Evolutionary conservation across 2,888 invertebrate genomes (phyloP).

Genomic region (Scrobipalpa costella): DNA sequence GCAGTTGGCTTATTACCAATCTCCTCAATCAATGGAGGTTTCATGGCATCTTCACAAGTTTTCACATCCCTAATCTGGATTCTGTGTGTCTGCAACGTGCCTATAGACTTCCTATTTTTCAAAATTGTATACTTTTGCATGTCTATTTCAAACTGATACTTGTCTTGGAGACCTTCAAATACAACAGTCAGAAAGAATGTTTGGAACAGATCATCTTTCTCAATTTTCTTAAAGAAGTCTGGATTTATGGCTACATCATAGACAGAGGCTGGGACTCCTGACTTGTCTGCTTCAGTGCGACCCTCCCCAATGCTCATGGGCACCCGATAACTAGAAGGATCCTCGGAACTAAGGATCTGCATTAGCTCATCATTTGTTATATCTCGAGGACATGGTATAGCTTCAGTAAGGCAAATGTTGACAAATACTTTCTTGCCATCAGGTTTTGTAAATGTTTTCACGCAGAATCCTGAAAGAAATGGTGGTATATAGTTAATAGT

Average conservation of each 20-base stretch:
- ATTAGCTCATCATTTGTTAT: constrained; percentile 86
- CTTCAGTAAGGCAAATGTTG: constrained; percentile 91
- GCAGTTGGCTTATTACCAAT: constrained; percentile 55
- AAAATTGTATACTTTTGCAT: constrained; percentile 84
- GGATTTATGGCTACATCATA: constrained; percentile 93
- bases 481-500: constrained; percentile 3
- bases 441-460: constrained; percentile 85
- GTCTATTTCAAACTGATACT: constrained; percentile 86
- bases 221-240: constrained; percentile 87
- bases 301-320: constrained; percentile 96
- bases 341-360: constrained; percentile 84
- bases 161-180: constrained; percentile 87
- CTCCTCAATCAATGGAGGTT: constrained; percentile 82
- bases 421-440: constrained; percentile 89
- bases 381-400: constrained; percentile 87
- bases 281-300: constrained; percentile 88
- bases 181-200: constrained; percentile 90
- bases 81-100: constrained; percentile 86
- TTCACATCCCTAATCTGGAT: constrained; percentile 86
- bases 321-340: constrained; percentile 87
- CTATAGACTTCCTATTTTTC: constrained; percentile 87
- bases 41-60: constrained; percentile 57
- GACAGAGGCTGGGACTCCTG: constrained; percentile 85
- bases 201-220: constrained; percentile 85
- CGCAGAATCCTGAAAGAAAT: constrained; percentile 84